These are phyloP conservation scores for Griposia aprilina DNA, from an alignment of 2,888 invertebrate species.

Conservation along the genomic window DNA sequence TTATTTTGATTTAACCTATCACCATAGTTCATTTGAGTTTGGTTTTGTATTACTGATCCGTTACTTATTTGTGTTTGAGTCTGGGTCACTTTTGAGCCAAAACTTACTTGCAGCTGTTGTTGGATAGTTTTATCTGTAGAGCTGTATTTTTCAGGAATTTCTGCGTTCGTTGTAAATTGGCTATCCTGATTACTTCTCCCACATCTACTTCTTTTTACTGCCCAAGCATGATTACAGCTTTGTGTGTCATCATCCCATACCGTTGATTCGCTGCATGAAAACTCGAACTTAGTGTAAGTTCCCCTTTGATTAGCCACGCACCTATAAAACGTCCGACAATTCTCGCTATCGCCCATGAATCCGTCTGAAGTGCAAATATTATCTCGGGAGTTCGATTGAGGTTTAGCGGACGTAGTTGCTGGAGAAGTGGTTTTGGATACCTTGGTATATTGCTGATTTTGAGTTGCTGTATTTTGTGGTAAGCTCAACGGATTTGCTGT, in stretches of 20 bases:
- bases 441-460: conserved; percentile 18
- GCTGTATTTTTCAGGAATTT: conserved; percentile 35
- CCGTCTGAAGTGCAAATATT: conserved; percentile 92
- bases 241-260: conserved; percentile 94
- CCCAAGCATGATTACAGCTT: conserved; percentile 94
- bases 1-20: conserved; percentile 62
- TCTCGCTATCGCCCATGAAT: conserved; percentile 93
- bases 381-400: conserved; percentile 61
- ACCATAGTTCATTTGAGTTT: conserved; percentile 78
- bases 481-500: conserved; percentile 15
- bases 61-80: conserved; percentile 77
- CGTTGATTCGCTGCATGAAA: conserved; percentile 93
- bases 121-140: conserved; percentile 64
- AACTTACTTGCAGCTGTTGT: conserved; percentile 75
- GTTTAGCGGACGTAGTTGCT: conserved; percentile 34
- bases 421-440: conserved; percentile 45
- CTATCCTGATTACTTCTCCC: conserved; percentile 70
- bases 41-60: conserved; percentile 74
- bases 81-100: conserved; percentile 74
- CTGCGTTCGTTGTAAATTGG: conserved; percentile 18
- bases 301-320: conserved; percentile 93
- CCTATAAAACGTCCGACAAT: conserved; percentile 95
- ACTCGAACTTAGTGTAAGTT: conserved; percentile 93
- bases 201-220: conserved; percentile 87
- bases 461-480: conserved; percentile 17